phyloP scores from a whole-genome alignment of 2,888 invertebrate genomes.

The Leptogaster cylindrica region DNA sequence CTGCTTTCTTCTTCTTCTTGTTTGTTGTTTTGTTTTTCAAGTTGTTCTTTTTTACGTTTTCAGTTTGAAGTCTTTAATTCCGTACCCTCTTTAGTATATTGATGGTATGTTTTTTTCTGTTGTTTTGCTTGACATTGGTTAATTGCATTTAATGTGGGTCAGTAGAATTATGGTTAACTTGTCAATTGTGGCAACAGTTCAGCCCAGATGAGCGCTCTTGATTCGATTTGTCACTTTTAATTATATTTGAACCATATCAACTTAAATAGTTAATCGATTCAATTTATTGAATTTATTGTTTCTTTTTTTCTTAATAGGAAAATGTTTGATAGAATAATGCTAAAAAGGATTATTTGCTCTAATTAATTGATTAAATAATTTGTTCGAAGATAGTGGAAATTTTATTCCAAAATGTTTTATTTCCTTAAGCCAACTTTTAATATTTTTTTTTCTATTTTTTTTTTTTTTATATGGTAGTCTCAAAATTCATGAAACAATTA shows the following conservation, averaged over 20 bases:
- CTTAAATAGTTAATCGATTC: constrained; percentile 40
- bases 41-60: background rate
- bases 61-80: background rate
- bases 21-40: too few species aligned
- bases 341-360: too few species aligned
- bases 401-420: too few species aligned
- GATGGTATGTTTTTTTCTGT: too few species aligned
- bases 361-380: too few species aligned
- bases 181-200: background rate
- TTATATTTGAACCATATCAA: constrained; percentile 12
- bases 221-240: constrained; percentile 30
- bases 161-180: constrained; percentile 28
- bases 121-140: constrained; percentile 31
- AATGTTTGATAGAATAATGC: background rate
- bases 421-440: too few species aligned
- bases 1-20: too few species aligned
- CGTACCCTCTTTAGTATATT: background rate
- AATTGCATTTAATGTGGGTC: constrained; percentile 36
- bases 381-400: too few species aligned
- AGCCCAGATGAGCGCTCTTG: constrained; percentile 18
- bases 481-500: too few species aligned
- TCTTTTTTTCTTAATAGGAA: constrained; percentile 18
- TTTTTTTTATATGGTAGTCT: too few species aligned
- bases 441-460: too few species aligned
- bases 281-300: constrained; percentile 32